phyloP scores from a whole-genome alignment of 2,797 vertebrate genomes.

The Ceryle rudis region DNA sequence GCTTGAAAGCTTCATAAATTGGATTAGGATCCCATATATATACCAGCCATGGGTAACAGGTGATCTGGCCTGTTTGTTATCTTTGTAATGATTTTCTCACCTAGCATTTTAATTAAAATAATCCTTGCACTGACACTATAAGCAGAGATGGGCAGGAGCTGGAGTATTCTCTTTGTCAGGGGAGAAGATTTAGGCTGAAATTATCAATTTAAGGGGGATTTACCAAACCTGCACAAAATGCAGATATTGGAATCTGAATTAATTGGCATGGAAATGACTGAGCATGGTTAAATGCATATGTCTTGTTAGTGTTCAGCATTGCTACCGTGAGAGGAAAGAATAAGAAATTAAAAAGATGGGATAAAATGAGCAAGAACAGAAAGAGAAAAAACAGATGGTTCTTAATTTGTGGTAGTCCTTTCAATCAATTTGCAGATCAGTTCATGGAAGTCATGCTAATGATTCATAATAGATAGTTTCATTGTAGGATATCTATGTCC shows the following conservation, averaged over 20 bases:
- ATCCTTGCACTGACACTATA: not conserved
- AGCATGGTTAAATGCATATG: not conserved
- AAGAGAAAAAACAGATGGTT: not conserved
- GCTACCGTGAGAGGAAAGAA: not conserved
- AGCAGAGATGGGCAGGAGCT: not conserved
- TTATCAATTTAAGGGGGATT: constrained; percentile 21
- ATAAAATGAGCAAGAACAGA: not conserved
- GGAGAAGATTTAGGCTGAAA: constrained; percentile 10
- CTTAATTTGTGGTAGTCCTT: not conserved
- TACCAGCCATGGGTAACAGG: not conserved
- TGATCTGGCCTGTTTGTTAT: not conserved
- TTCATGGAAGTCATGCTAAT: not conserved
- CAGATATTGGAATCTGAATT: not conserved
- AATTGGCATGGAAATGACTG: not conserved
- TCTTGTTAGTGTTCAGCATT: constrained; percentile 3
- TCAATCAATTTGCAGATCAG: not conserved
- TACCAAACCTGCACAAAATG: constrained; percentile 23
- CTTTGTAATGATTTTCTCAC: constrained; percentile 28
- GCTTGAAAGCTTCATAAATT: constrained; percentile 56
- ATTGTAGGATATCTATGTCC: not conserved
- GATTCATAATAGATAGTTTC: not conserved
- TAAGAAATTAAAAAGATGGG: not conserved
- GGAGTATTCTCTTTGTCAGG: not conserved
- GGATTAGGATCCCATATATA: constrained; percentile 35
- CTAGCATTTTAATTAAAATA: constrained; percentile 38